Conservation (phyloP, 1,140 invertebrate species). For the Lasaia peninsularis region DNA sequence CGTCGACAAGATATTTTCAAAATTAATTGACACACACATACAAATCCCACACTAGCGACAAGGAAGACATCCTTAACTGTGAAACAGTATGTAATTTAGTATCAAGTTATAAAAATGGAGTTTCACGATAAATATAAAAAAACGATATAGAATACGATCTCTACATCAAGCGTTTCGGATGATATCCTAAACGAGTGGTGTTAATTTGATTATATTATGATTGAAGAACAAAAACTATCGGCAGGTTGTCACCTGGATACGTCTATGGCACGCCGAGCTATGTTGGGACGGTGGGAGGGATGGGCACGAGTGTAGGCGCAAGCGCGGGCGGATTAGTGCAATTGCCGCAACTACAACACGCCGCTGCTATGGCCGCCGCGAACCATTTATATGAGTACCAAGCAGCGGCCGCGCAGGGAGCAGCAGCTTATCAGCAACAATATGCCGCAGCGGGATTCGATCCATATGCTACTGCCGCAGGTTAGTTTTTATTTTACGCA, state of each 20-base stretch:
- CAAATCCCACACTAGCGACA: too few species aligned
- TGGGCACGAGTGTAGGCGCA: constrained; percentile 77
- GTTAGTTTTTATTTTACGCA: constrained; percentile 28
- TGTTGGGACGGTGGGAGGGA: constrained; percentile 77
- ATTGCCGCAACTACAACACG: constrained; percentile 83
- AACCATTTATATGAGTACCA: constrained; percentile 87
- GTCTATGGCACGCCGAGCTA: constrained; percentile 84
- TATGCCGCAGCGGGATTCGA: constrained; percentile 84
- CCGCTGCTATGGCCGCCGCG: constrained; percentile 83
- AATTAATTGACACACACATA: too few species aligned
- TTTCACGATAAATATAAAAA: constrained; percentile 22
- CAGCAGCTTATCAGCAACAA: constrained; percentile 82
- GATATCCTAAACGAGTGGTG: constrained; percentile 16
- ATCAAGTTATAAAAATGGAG: constrained; percentile 6
- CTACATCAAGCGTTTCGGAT: constrained; percentile 24
- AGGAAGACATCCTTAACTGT: too few species aligned
- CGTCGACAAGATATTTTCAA: too few species aligned
- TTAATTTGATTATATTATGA: constrained; percentile 15
- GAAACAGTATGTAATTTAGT: neutral
- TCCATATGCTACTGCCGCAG: constrained; percentile 79
- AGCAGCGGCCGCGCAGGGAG: constrained; percentile 81
- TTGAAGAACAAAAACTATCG: constrained; percentile 22
- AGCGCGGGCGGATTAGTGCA: constrained; percentile 78
- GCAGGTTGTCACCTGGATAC: constrained; percentile 86
- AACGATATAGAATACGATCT: constrained; percentile 14